phyloP scores from a whole-genome alignment of 2,888 invertebrate species.

The Leucophora obtusa region DNA sequence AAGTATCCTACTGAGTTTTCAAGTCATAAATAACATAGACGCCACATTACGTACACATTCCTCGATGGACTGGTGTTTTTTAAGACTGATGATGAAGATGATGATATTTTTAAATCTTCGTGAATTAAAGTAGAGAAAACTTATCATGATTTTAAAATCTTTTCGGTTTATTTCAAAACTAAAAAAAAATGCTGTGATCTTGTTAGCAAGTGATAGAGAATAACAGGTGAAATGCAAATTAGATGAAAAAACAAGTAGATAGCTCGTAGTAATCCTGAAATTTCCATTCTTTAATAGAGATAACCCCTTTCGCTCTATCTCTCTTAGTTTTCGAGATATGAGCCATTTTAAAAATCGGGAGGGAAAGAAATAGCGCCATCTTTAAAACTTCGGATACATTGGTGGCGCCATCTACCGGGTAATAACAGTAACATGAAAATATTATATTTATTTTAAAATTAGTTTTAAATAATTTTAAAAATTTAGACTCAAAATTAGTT shows the following conservation, averaged over 20 bases:
- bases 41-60: conserved; percentile 52
- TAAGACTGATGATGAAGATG: neutral
- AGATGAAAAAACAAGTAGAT: conserved; percentile 7
- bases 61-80: conserved; percentile 10
- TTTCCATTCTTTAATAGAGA: too few species aligned
- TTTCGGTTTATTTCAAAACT: conserved; percentile 27
- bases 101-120: conserved; percentile 17
- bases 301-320: too few species aligned
- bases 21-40: conserved; percentile 64
- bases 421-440: too few species aligned
- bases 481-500: too few species aligned
- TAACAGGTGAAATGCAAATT: conserved; percentile 59
- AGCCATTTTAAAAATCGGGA: too few species aligned
- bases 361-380: too few species aligned
- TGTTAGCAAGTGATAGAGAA: conserved; percentile 17
- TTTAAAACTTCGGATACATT: too few species aligned
- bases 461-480: too few species aligned
- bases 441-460: too few species aligned
- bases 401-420: too few species aligned
- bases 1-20: conserved; percentile 62
- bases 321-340: too few species aligned
- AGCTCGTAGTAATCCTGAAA: too few species aligned
- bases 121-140: neutral
- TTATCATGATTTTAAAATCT: conserved; percentile 42
- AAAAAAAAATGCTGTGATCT: conserved; percentile 12